Percentiles rank a stretch among this genome's conserved stretches.
Evolutionary conservation across 2,888 invertebrate species (phyloP).

Genomic region (Caenorhabditis sp.): DNA sequence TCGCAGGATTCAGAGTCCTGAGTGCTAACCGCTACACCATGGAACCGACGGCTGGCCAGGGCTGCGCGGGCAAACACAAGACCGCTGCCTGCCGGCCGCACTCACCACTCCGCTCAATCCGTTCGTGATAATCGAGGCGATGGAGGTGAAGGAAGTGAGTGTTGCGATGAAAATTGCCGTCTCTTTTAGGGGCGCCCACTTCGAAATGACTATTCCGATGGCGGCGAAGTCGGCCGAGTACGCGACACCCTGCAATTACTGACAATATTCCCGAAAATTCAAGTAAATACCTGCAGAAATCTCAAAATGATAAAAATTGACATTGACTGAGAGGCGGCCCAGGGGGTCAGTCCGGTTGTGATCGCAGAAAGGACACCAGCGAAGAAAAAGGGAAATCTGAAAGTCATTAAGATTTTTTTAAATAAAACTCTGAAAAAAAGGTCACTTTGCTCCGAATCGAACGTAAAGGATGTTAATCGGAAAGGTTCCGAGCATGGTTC

Average conservation of each 20-base stretch:
- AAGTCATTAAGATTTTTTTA: background rate
- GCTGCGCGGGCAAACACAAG: background rate
- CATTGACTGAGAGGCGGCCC: constrained; percentile 52
- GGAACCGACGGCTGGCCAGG: constrained; percentile 33
- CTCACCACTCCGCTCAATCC: constrained; percentile 62
- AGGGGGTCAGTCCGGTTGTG: constrained; percentile 61
- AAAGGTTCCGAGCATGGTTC: constrained; percentile 70
- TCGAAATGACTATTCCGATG: constrained; percentile 64
- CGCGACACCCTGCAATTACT: constrained; percentile 55
- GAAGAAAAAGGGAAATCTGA: constrained; percentile 62
- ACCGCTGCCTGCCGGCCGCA: background rate
- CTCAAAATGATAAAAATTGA: constrained; percentile 52
- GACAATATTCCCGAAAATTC: too few relatives aligned
- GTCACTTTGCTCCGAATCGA: constrained; percentile 67
- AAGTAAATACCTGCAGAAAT: constrained; percentile 61
- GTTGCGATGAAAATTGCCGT: constrained; percentile 71
- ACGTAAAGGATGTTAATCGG: constrained; percentile 71
- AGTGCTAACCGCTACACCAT: constrained; percentile 72
- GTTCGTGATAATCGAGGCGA: constrained; percentile 71
- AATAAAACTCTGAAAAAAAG: background rate
- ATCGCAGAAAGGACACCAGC: constrained; percentile 61
- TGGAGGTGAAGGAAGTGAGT: constrained; percentile 71
- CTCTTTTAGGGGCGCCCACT: constrained; percentile 72
- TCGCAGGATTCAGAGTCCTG: constrained; percentile 72
- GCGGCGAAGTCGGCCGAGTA: constrained; percentile 68